Base-by-base conservation (phyloP, 2,888 invertebrate species). In the Epirrhoe alternata region DNA sequence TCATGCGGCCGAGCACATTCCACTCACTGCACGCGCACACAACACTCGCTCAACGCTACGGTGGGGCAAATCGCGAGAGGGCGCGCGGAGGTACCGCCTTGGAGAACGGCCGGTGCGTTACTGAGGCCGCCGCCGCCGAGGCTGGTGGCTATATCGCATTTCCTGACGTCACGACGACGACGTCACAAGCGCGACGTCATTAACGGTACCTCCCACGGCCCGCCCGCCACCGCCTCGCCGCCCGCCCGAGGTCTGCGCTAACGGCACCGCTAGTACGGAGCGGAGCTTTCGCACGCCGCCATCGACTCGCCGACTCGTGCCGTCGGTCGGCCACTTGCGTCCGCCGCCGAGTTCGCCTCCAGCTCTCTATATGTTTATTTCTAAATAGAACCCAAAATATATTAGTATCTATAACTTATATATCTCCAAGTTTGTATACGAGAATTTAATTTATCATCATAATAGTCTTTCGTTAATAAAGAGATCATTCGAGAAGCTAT, bases 151-250 rank as follows among this genome's bases (percentile, higher is more conserved):
- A 93, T 93, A 93, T 93, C 93, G 90, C 92, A 85, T 79, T 81
- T 83, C 77, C 88, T 93, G 93, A 93, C 94, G 93, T 93, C 94
- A 93, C 87, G 75, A 77, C 77, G 74, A 81, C 80, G 87, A 92
- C 93, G 92, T 93, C 92, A 92, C 85, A 66, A 75, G 74, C 69
- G 86, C 81, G 87, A 92, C 92, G 92, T 92, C 92, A 92, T 89
- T 92, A 93, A 92, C 93, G 93, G 93, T 91, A 93, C 92, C 92
- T 92, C 92, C 92, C 92, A 92, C 92, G 88, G 89, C 82, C 92
- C 90, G 92, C 92, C 91, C 90, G 88, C 87, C 73, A 88, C 83
- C 90, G 87, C 70, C 89, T 79, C 82, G 80, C 82, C 89, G 90
- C 89, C 91, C 90, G 91, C 90, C 92, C 91, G 92, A 90, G 89